Evolutionary conservation across 2,797 vertebrate species (phyloP), one percentile per base, ranked within the genome.

Genomic region (Diplodus sargus): DNA sequence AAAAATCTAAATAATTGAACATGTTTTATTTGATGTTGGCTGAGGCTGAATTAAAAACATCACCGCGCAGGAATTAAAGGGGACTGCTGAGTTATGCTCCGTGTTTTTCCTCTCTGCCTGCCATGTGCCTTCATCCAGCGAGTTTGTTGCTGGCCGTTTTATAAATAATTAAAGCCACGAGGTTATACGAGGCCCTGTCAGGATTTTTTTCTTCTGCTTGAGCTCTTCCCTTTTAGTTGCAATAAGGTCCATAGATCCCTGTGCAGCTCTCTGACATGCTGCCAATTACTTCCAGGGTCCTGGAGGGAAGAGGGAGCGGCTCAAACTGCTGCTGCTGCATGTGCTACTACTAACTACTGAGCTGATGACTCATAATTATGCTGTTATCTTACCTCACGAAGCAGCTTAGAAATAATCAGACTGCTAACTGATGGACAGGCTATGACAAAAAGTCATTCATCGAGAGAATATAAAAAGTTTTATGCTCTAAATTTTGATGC

Each of bases 331-430:
- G 22, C 43, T 7, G 30, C 30, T 34, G 48, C 74, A 73, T 81
- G 70, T 65, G 62, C 79, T 79, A 62, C 84, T 86, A 91, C 84
- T 72, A 82, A 82, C 78, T 71, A 52, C 56, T 30, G 60, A 81
- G 60, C 83, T 83, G 62, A 83, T 72, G 75, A 85, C 70, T 90
- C 57, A 92, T 86, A 85, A 86, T 89, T 58, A 87, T 85, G 78
- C 83, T 71, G 54, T 88, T 89, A 85, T 86, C 53, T 62, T 60
- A 67, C 59, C 34, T 61, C 72, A 71, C 63, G 84, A 76, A 85
- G 52, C 84, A 78, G 42, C 57, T 47, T 23, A 49, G 65, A 53
- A 78, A 71, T 51, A 47, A 66, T 51, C 16, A 20, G 49, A 28
- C 70, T 54, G 39, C 20, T 59, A 28, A 22, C 3, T 3, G 39